A percentile compares a stretch with the other conserved stretches of the same genome.
Evolutionary conservation across 2,888 invertebrate species (phyloP).

Genomic region (Aricia artaxerxes): DNA sequence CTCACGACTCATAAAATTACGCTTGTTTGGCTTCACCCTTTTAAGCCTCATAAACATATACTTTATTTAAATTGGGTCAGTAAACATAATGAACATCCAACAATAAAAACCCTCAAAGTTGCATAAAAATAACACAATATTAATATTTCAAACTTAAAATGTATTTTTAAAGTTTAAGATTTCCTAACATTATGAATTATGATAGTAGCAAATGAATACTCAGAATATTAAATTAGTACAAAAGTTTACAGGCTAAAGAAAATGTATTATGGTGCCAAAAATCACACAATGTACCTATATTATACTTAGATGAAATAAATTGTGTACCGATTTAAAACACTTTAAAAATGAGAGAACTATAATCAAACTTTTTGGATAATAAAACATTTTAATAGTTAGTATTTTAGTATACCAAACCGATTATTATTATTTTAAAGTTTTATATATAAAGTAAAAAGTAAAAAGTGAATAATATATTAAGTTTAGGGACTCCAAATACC

Average conservation of each 20-base stretch:
- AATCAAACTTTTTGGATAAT: not conserved
- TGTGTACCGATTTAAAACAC: not conserved
- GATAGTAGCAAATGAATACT: not conserved
- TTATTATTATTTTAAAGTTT: not conserved
- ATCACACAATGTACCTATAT: not conserved
- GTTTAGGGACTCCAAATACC: no score
- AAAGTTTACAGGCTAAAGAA: not conserved
- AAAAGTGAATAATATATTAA: not conserved
- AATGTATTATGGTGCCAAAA: not conserved
- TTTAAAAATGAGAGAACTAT: not conserved
- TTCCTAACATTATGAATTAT: not conserved
- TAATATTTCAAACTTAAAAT: not conserved
- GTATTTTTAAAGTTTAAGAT: not conserved
- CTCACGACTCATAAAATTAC: no score
- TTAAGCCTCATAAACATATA: no score
- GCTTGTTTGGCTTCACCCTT: no score
- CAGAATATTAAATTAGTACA: not conserved
- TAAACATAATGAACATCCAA: no score
- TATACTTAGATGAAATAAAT: not conserved
- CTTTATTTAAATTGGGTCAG: no score
- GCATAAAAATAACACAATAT: not conserved
- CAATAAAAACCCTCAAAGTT: not conserved
- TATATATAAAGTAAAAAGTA: not conserved
- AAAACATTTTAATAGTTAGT: no score
- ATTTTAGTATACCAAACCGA: no score